phyloP scores from a whole-genome alignment of 2,113 vertebrate species.

The Hemibagrus wyckioides region DNA sequence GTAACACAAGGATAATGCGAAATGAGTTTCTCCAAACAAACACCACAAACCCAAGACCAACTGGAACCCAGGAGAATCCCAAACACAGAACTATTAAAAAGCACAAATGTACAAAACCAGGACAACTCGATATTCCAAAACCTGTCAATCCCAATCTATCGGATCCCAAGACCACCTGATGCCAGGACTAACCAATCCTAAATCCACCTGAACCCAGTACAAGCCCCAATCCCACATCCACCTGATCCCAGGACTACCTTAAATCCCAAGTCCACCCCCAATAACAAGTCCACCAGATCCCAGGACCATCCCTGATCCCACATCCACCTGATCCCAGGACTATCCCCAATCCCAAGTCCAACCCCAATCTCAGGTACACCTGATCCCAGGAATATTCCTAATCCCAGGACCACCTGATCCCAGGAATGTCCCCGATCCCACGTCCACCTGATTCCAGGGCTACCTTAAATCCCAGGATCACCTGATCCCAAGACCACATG shows the following conservation, averaged over 20 bases:
- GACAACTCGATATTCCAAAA: neutral
- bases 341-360: no score
- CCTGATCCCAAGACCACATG: no score
- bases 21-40: neutral
- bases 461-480: neutral
- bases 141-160: neutral
- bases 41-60: neutral
- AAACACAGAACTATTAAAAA: neutral
- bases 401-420: no score
- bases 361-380: no score
- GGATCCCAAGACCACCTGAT: neutral
- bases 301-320: no score
- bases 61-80: neutral
- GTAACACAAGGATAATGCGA: no score
- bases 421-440: no score
- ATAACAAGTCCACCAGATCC: neutral
- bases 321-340: no score
- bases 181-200: neutral
- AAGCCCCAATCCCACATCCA: no score
- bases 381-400: no score
- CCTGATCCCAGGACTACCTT: neutral
- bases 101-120: no score
- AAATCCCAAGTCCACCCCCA: neutral
- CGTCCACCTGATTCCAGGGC: neutral
- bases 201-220: neutral